Evolutionary conservation across 2,797 vertebrate species (phyloP).

Genomic region (Lindbergichthys nudifrons): DNA sequence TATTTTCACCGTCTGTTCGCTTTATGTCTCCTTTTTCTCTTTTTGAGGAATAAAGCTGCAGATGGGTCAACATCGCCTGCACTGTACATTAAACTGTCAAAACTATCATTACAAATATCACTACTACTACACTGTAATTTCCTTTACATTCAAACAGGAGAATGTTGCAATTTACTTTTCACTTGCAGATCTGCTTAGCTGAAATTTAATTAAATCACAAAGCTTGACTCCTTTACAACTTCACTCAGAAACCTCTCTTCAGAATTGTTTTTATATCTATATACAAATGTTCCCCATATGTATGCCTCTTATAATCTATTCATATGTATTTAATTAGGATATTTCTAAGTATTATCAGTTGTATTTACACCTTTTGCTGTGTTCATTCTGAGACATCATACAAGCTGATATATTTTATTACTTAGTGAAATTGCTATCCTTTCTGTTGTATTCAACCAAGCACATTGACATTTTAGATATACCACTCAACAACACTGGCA

Average conservation of each 20-base stretch:
- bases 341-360: neutral
- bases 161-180: neutral
- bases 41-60: neutral
- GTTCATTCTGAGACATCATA: neutral
- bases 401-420: neutral
- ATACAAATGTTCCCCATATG: neutral
- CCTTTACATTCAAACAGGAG: neutral
- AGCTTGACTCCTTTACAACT: neutral
- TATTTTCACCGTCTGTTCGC: constrained; percentile 11
- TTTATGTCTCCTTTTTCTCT: constrained; percentile 7
- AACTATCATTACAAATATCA: neutral
- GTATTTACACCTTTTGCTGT: neutral
- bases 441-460: constrained; percentile 4
- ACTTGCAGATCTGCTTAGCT: neutral
- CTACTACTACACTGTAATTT: neutral
- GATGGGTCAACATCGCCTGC: neutral
- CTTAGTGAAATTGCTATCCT: neutral
- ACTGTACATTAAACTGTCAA: neutral
- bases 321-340: neutral
- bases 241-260: neutral
- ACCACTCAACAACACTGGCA: constrained; percentile 36
- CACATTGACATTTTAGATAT: constrained; percentile 2
- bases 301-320: neutral
- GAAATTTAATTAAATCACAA: neutral
- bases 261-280: neutral